A percentile compares a stretch with the other conserved stretches of the same genome.
Evolutionary conservation across 2,888 invertebrate genomes (phyloP).

Genomic region (Coelinius sp.): DNA sequence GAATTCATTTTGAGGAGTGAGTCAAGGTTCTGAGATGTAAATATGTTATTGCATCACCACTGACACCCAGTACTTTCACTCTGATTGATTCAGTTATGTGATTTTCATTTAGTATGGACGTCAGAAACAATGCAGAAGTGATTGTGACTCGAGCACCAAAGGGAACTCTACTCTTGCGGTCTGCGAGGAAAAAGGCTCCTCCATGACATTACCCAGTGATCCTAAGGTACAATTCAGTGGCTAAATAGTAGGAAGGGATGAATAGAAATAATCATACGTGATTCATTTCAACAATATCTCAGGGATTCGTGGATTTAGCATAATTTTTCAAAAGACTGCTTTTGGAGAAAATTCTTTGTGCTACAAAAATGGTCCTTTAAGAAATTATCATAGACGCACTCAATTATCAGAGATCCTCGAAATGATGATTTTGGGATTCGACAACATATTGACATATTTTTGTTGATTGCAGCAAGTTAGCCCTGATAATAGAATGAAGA

Average conservation of each 20-base stretch:
- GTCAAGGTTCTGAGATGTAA: neutral
- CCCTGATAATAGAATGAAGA: conserved; percentile 79
- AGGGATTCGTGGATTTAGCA: too few species aligned
- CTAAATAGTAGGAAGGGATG: neutral
- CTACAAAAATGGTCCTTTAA: too few species aligned
- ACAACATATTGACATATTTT: neutral
- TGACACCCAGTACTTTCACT: neutral
- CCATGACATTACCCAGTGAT: conserved; percentile 51
- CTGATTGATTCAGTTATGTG: neutral
- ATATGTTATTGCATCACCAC: neutral
- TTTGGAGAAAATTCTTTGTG: too few species aligned
- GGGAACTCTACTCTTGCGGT: neutral
- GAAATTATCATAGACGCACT: too few species aligned
- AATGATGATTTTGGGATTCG: neutral
- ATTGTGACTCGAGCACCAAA: conserved; percentile 26
- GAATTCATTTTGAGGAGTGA: neutral
- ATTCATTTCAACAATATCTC: too few species aligned
- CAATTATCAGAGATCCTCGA: too few species aligned
- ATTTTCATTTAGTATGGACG: conserved; percentile 61
- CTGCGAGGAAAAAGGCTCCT: conserved; percentile 52
- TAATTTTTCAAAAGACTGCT: too few species aligned
- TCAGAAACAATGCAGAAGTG: conserved; percentile 47
- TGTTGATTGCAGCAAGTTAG: conserved; percentile 69
- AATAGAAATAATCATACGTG: too few species aligned
- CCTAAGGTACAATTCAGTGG: conserved; percentile 50